Conservation (phyloP, 2,797 vertebrate species). For the Tapirus indicus region DNA sequence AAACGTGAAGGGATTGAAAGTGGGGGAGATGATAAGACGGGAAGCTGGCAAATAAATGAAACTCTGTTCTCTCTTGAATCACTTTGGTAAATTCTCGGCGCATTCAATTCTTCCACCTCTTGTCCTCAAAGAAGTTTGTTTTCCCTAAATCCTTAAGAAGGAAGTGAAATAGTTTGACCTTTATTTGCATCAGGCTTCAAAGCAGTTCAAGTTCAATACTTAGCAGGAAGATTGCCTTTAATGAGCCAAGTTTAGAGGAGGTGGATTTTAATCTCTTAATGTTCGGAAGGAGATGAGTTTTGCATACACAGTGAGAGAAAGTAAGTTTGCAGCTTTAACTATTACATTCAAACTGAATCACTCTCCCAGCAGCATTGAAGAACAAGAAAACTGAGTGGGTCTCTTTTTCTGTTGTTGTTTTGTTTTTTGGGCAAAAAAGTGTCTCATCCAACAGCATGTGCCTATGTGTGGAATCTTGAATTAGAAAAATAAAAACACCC, state of each 20-base stretch:
- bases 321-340: conserved; percentile 21
- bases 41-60: neutral
- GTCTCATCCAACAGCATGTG: neutral
- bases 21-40: neutral
- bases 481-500: neutral
- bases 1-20: conserved; percentile 47
- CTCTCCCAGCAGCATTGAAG: conserved; percentile 51
- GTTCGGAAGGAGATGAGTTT: conserved; percentile 62
- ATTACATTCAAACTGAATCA: conserved; percentile 26
- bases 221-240: conserved; percentile 76
- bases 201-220: conserved; percentile 73
- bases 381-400: neutral
- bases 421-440: neutral
- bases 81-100: neutral
- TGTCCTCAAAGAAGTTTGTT: neutral
- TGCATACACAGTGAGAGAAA: conserved; percentile 16
- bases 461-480: conserved; percentile 21
- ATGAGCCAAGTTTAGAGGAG: conserved; percentile 70
- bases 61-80: neutral
- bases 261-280: conserved; percentile 65
- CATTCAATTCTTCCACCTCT: neutral
- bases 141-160: conserved; percentile 52
- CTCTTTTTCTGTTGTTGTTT: conserved; percentile 56
- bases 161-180: conserved; percentile 74
- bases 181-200: conserved; percentile 76